Evolutionary conservation across 2,113 vertebrate genomes (phyloP).

Genomic region (Alaudala cheleensis): DNA sequence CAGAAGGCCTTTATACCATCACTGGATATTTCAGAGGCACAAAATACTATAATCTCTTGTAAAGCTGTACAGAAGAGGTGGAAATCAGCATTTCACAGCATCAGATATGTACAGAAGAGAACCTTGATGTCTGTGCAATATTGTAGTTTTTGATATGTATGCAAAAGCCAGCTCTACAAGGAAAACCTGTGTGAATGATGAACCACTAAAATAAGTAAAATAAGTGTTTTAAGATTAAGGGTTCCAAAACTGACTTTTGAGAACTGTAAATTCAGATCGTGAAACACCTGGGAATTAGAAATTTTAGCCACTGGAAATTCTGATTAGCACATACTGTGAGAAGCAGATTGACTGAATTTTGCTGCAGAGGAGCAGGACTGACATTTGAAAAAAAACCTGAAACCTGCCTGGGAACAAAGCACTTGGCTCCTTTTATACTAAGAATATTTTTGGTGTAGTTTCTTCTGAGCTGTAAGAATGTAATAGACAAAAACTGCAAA

Average conservation of each 20-base stretch:
- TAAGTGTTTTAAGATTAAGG: not conserved
- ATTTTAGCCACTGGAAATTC: not conserved
- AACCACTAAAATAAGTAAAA: not conserved
- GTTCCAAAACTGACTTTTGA: not conserved
- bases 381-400: not conserved
- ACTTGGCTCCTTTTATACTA: not conserved
- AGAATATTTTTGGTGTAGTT: not conserved
- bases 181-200: not conserved
- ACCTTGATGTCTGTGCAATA: not conserved
- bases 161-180: not conserved
- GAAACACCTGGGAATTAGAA: not conserved
- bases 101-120: not conserved
- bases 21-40: not conserved
- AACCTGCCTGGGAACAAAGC: slow-evolving; percentile 5
- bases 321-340: not conserved
- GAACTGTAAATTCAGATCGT: not conserved
- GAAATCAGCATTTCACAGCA: not conserved
- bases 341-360: not conserved
- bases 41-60: not conserved
- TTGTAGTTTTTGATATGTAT: not conserved
- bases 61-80: not conserved
- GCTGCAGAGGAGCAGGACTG: not conserved
- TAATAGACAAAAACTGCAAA: not conserved
- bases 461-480: not conserved
- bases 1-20: not conserved